Percentiles rank a stretch among this genome's conserved stretches.
Evolutionary conservation across 2,888 invertebrate genomes (phyloP).

Genomic region (Ommatoiulus sabulosus): DNA sequence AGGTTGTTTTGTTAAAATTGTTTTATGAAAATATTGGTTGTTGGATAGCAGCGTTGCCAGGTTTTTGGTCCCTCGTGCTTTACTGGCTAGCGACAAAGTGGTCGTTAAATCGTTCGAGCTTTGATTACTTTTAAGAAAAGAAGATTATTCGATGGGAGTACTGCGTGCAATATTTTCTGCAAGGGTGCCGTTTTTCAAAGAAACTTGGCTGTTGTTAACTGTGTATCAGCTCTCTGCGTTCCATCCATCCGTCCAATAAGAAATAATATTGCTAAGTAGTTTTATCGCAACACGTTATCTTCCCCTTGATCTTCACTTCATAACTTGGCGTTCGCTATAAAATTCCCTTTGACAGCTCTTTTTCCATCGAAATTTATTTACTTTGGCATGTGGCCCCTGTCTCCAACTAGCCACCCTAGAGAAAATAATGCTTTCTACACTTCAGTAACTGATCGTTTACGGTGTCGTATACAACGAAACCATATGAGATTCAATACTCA

Average conservation of each 20-base stretch:
- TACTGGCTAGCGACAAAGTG: neutral
- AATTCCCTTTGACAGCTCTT: slow-evolving; percentile 34
- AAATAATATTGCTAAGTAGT: slow-evolving; percentile 13
- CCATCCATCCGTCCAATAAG: neutral
- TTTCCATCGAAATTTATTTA: slow-evolving; percentile 26
- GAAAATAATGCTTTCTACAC: slow-evolving; percentile 34
- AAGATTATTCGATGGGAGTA: neutral
- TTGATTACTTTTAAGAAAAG: slow-evolving; percentile 34
- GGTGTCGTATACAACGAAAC: slow-evolving; percentile 18
- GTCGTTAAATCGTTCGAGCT: slow-evolving; percentile 4
- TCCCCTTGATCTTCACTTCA: slow-evolving; percentile 27
- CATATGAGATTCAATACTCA: slow-evolving; percentile 34
- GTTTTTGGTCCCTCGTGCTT: neutral
- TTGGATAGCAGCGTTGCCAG: neutral
- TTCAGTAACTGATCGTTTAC: slow-evolving; percentile 28
- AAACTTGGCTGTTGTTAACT: neutral
- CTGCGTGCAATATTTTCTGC: neutral
- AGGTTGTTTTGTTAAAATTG: neutral
- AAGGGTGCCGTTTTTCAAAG: neutral
- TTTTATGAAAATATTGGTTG: neutral
- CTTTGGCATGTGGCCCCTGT: slow-evolving; percentile 28
- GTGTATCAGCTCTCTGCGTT: neutral
- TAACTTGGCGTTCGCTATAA: slow-evolving; percentile 8
- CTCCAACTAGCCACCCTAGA: slow-evolving; percentile 1
- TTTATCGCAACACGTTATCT: slow-evolving; percentile 28